Base-by-base conservation (phyloP, 2,797 vertebrate genomes). In the Myotis pilosus region DNA sequence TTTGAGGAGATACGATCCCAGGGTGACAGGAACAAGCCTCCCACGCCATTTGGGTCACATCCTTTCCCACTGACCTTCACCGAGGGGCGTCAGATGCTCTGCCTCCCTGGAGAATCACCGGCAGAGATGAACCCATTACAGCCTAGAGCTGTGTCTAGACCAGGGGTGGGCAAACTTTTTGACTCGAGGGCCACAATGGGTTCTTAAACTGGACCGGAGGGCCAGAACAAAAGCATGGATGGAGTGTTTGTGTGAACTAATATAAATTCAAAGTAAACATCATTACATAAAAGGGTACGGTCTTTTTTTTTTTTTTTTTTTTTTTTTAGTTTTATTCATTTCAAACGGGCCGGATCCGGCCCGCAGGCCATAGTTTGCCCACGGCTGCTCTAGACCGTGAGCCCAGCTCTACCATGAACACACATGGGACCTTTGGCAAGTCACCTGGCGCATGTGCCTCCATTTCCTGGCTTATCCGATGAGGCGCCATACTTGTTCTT, bases 1-100 rank as follows among this genome's bases (percentile, higher is more conserved):
- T 30, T 49, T 82, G 36, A 82, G 55, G 6, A 81, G 30, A 23
- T 62, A 53, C 15, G 28, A 4, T 41, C 60, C 28, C 47, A 5
- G 2, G 0, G 38, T 13, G 62, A 4, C 62, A 60, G 47, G 36
- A 96, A 95, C 85, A 91, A 94, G 95, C 95, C 94, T 95, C 93
- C 53, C 87, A 97, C 87, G 92, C 94, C 62, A 25, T 20, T 11
- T 5, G 38, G 86, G 69, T 49, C 30, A 94, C 93, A 89, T 96
- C 74, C 89, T 93, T 79, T 92, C 41, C 72, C 53, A 89, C 75
- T 7, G 36, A 47, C 74, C 89, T 96, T 83, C 89, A 92, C 95
- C 71, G 62, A 92, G 76, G 0, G 1, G 47, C 79, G 19, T 64
- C 13, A 74, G n/a, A 20, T 8, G 20, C 13, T 30, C 66, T 33